phyloP scores from a whole-genome alignment of 2,113 vertebrate species.

The Rhea pennata region DNA sequence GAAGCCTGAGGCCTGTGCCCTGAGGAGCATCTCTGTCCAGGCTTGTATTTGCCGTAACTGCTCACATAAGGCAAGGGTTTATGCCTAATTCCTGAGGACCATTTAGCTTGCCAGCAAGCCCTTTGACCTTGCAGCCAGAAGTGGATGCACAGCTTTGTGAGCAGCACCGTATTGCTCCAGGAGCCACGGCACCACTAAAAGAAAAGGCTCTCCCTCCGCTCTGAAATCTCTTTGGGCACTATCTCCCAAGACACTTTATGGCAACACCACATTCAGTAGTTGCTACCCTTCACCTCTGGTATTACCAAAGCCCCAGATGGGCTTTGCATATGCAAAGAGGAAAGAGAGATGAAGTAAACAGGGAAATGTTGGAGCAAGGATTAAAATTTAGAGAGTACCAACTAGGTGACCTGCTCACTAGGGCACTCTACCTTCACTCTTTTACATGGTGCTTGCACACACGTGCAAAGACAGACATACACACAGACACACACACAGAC shows the following conservation, averaged over 20 bases:
- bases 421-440: neutral
- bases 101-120: neutral
- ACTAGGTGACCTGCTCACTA: neutral
- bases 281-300: neutral
- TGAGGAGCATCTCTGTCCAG: neutral
- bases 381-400: neutral
- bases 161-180: neutral
- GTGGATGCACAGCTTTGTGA: neutral
- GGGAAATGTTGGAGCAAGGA: neutral
- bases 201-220: neutral
- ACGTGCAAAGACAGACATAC: accelerated
- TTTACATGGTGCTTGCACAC: neutral
- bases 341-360: neutral
- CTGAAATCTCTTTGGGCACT: neutral
- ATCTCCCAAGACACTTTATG: neutral
- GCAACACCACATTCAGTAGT: neutral
- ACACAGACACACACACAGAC: too few species aligned
- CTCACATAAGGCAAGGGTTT: neutral
- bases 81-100: neutral
- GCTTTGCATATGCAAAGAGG: neutral
- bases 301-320: neutral
- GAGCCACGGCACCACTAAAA: neutral
- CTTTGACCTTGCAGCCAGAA: neutral
- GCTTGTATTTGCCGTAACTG: neutral
- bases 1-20: neutral